Percentiles rank a stretch among this genome's conserved stretches.
Evolutionary conservation across 53 echinoderm and acorn worm species (phyloP).

Genomic region (Crossaster papposus): DNA sequence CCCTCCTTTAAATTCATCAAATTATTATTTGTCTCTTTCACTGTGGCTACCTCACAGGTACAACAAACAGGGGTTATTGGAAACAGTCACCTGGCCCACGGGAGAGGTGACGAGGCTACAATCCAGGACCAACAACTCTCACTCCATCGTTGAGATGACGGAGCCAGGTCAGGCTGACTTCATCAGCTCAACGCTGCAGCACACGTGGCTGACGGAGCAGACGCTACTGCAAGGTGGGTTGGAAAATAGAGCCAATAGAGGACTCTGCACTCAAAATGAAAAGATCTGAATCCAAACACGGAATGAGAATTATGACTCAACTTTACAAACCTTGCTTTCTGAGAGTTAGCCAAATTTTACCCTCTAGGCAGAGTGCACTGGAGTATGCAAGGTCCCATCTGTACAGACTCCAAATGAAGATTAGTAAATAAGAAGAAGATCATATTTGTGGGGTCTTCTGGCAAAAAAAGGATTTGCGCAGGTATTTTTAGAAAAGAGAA

Average conservation of each 20-base stretch:
- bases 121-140: constrained; percentile 64
- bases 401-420: no score
- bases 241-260: no score
- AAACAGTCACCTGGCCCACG: constrained; percentile 65
- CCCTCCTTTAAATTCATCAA: no score
- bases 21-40: not conserved
- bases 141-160: constrained; percentile 54
- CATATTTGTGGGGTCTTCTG: no score
- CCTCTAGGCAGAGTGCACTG: no score
- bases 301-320: not conserved
- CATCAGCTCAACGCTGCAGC: constrained; percentile 59
- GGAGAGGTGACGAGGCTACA: constrained; percentile 66
- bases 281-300: not conserved
- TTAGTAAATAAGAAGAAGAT: no score
- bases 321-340: no score
- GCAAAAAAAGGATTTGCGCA: no score
- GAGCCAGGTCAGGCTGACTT: constrained; percentile 59
- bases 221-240: constrained; percentile 66
- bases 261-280: not conserved
- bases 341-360: no score
- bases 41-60: constrained; percentile 53
- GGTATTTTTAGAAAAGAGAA: no score
- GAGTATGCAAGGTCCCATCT: no score
- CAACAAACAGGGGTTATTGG: constrained; percentile 67
- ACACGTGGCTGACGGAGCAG: constrained; percentile 58